Conservation (phyloP, 2,113 vertebrate species). For the Tapirus terrestris region DNA sequence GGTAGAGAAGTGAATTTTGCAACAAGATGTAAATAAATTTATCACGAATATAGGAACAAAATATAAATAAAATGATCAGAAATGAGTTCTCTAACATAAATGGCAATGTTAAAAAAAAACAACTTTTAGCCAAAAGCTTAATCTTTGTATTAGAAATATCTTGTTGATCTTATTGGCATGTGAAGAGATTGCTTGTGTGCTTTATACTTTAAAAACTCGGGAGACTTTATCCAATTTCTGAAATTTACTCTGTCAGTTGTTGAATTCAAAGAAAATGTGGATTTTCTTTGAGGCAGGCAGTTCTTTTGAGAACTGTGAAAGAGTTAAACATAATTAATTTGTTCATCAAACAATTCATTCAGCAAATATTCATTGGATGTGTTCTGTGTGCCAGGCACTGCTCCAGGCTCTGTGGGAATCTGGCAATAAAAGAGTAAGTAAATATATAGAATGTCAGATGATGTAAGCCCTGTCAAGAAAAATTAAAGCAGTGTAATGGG, state of each 20-base stretch:
- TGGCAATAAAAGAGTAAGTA: background rate
- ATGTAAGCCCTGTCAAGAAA: background rate
- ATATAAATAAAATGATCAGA: background rate
- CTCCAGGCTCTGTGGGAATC: background rate
- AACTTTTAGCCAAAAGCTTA: background rate
- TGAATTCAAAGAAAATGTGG: background rate
- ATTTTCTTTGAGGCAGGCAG: background rate
- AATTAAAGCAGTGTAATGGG: background rate
- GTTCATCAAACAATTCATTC: background rate
- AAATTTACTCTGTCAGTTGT: background rate
- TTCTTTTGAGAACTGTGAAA: background rate
- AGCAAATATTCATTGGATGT: background rate
- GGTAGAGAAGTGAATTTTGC: background rate
- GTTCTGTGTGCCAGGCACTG: background rate
- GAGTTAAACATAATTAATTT: background rate
- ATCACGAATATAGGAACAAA: background rate
- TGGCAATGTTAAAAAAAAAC: background rate
- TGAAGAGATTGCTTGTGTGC: background rate
- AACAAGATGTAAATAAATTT: background rate
- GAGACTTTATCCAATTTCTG: background rate
- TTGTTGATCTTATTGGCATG: background rate
- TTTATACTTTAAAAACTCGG: background rate
- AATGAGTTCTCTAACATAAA: background rate
- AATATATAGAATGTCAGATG: background rate
- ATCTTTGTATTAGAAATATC: background rate